Base-by-base conservation (phyloP, 2,888 invertebrate genomes). In the Hartigia nigra region DNA sequence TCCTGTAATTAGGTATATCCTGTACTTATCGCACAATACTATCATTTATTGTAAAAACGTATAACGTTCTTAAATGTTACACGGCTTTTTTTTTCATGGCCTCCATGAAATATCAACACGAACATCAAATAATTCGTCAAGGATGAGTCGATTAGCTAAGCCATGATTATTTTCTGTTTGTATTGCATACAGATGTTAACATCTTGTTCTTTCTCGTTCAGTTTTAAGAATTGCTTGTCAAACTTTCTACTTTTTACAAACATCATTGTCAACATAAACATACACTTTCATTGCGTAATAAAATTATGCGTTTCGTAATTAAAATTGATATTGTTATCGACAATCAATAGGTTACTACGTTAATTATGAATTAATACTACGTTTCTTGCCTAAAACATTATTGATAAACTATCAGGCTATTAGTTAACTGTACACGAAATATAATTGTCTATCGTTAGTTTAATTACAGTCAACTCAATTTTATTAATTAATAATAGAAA, bases 31-130 rank as follows among this genome's bases (percentile, higher is more conserved):
- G 31, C 72, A 72, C 72, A 72, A 72, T 72, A 34, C 72, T 72
- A 72, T 74, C 14, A 55, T 55, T 55, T 55, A 55, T 55, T 55
- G 55, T 23, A 55, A 55, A 55, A 23, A 55, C 23, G 14, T 14
- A 23, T 55, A 55, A 55, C 9, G 70, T 75, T 77, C 81, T 77
- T 72, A 78, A 69, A 82, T 78, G 80, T 79, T 77, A 78, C 79
- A 81, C 75, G 32, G 78, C 36, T 23, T 76, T 84, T 84, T 82
- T 85, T 82, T 83, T 85, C 84, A 77, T 79, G 83, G 77, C 86
- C 86, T 86, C 83, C 80, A 70, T 36, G 4, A 31, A 69, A 75
- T 83, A 55, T 55, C 55, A 23, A 55, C 23, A 55, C 55, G 23
- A 55, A 55, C 55, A 55, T 55, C 55, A 55, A 55, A 55, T 55